Conservation (phyloP, 2,113 vertebrate species). For the Ceratotherium simum region DNA sequence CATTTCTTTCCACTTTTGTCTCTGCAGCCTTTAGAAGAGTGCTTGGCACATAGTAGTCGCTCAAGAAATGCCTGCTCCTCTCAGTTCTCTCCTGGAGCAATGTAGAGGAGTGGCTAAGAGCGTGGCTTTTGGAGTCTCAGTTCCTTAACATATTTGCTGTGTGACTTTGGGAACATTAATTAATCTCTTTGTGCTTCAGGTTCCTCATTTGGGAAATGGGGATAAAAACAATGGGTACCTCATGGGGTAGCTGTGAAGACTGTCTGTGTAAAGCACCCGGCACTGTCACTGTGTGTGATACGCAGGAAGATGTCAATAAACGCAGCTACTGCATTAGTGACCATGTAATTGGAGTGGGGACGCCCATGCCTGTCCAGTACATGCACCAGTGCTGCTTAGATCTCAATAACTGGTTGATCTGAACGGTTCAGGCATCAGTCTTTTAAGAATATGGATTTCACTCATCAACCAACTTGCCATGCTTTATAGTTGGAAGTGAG, state of each 20-base stretch:
- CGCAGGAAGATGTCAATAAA: not conserved
- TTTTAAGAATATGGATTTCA: not conserved
- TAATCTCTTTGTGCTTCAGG: not conserved
- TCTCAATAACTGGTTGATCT: not conserved
- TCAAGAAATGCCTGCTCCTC: not conserved
- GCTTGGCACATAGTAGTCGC: not conserved
- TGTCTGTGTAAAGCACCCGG: not conserved
- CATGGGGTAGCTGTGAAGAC: not conserved
- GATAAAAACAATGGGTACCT: not conserved
- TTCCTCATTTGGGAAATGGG: not conserved
- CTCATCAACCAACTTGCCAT: not conserved
- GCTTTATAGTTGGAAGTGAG: not conserved
- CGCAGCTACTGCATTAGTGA: fast-evolving
- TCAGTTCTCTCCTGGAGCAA: not conserved
- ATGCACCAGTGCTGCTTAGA: not conserved
- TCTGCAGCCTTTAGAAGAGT: not conserved
- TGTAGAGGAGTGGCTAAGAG: not conserved
- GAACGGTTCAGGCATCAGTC: not conserved
- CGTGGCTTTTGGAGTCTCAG: not conserved
- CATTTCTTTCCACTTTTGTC: not conserved
- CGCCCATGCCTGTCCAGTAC: fast-evolving
- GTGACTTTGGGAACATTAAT: not conserved
- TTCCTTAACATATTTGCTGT: not conserved
- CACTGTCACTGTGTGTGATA: not conserved
- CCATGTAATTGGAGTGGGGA: no score